Conservation (phyloP, 1,140 invertebrate genomes). For the Drosophila tristis region DNA sequence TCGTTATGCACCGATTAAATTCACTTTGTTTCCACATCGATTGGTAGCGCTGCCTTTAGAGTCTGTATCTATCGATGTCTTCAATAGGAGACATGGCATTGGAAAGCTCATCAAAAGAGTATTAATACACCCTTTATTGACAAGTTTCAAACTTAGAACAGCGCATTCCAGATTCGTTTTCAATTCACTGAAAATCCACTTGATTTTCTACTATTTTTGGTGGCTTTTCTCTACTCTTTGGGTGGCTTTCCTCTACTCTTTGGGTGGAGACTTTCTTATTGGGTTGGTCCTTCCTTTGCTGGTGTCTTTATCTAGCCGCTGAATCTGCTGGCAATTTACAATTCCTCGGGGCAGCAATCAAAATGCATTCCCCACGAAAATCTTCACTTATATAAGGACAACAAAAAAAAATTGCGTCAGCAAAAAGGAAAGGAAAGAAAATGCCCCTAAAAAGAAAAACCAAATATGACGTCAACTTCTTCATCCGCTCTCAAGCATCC, state of each 20-base stretch:
- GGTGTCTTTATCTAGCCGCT: slow-evolving; percentile 17
- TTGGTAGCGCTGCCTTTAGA: too few species aligned
- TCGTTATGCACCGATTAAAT: too few species aligned
- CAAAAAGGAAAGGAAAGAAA: slow-evolving; percentile 9
- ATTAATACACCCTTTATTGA: too few species aligned
- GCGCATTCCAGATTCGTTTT: too few species aligned
- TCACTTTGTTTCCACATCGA: too few species aligned
- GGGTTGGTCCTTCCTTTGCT: not conserved
- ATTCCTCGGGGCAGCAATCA: slow-evolving; percentile 40
- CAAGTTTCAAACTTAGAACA: too few species aligned
- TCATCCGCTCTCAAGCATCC: slow-evolving; percentile 25
- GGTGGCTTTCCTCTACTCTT: not conserved
- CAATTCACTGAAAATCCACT: too few species aligned
- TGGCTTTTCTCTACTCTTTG: not conserved
- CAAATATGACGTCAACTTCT: slow-evolving; percentile 43
- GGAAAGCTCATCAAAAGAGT: too few species aligned
- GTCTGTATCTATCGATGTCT: too few species aligned
- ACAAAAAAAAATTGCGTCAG: slow-evolving; percentile 40
- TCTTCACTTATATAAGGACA: slow-evolving; percentile 31
- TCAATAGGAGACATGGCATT: too few species aligned
- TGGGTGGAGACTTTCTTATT: not conserved
- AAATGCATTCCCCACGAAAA: slow-evolving; percentile 41
- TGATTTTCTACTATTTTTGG: too few species aligned
- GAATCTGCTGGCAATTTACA: slow-evolving; percentile 46
- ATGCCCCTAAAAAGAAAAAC: slow-evolving; percentile 31